A percentile compares a stretch with the other conserved stretches of the same genome.
Conservation (phyloP, 2,888 invertebrate genomes). For the Lissocephala sabroskyi region DNA sequence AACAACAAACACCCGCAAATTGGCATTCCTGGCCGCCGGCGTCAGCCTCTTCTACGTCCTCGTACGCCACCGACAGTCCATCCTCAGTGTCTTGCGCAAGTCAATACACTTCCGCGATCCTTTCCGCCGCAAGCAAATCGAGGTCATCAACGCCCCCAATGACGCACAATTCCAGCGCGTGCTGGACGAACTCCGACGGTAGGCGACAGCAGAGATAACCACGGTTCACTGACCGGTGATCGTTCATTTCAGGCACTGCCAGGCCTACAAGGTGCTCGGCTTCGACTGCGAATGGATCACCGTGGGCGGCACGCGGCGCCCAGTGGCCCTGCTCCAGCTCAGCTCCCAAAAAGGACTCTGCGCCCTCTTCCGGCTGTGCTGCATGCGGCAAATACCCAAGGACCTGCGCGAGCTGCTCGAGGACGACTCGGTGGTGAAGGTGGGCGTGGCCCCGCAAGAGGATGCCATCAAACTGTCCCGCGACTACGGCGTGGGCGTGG, state of each 20-base stretch:
- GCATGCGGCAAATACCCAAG: slow-evolving; percentile 76
- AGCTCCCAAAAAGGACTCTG: slow-evolving; percentile 81
- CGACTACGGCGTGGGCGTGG: slow-evolving; percentile 78
- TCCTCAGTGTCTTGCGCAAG: slow-evolving; percentile 64
- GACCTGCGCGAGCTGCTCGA: slow-evolving; percentile 78
- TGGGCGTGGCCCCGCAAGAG: slow-evolving; percentile 81
- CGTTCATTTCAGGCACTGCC: slow-evolving; percentile 51
- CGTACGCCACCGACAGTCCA: slow-evolving; percentile 73
- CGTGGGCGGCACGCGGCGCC: slow-evolving; percentile 75
- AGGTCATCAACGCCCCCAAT: slow-evolving; percentile 53
- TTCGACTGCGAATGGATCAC: slow-evolving; percentile 90
- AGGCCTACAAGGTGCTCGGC: slow-evolving; percentile 76
- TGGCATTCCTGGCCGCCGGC: slow-evolving; percentile 52
- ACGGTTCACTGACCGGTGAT: too few relatives aligned
- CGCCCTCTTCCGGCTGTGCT: slow-evolving; percentile 79
- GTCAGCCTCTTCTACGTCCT: slow-evolving; percentile 65
- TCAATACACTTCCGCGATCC: slow-evolving; percentile 35
- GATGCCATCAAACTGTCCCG: slow-evolving; percentile 79
- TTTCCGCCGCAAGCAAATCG: slow-evolving; percentile 55
- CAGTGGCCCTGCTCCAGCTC: slow-evolving; percentile 82
- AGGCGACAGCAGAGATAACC: too few relatives aligned
- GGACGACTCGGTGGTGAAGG: slow-evolving; percentile 80
- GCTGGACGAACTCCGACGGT: slow-evolving; percentile 65
- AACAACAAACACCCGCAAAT: slow-evolving; percentile 11
- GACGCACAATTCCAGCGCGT: slow-evolving; percentile 46